Conservation (phyloP, 2,888 invertebrate genomes). For the Oligia fasciuncula region DNA sequence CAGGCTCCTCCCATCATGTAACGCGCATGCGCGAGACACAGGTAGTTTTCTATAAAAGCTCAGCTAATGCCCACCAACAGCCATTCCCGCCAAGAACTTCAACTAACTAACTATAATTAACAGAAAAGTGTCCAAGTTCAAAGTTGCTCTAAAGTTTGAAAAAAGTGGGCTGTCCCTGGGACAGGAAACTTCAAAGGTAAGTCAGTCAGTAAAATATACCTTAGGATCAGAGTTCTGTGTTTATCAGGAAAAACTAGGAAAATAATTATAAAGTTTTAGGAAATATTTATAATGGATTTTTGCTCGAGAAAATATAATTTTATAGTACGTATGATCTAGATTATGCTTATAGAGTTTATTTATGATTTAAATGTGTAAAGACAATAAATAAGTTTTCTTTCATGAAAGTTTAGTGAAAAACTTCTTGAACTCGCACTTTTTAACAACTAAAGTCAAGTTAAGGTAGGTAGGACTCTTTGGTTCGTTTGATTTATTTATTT, state of each 20-base stretch:
- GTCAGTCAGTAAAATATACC: conserved; percentile 43
- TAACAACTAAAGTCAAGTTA: background rate
- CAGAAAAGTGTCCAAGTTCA: conserved; percentile 60
- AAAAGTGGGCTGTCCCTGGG: conserved; percentile 73
- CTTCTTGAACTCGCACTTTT: background rate
- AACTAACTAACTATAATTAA: conserved; percentile 60
- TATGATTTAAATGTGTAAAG: background rate
- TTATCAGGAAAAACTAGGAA: background rate
- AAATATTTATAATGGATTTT: background rate
- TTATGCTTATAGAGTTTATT: background rate
- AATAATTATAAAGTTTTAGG: background rate
- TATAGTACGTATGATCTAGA: background rate
- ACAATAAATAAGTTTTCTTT: background rate
- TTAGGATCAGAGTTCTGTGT: background rate
- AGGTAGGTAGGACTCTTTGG: background rate
- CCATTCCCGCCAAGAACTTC: conserved; percentile 80
- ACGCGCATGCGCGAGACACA: conserved; percentile 78
- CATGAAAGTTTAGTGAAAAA: conserved; percentile 14
- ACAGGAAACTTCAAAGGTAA: conserved; percentile 65
- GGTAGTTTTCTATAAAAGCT: conserved; percentile 79
- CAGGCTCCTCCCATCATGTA: conserved; percentile 72
- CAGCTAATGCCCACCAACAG: conserved; percentile 57
- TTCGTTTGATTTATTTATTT: background rate
- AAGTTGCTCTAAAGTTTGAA: conserved; percentile 72
- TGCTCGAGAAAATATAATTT: background rate